phyloP scores from a whole-genome alignment of 2,113 vertebrate genomes.

The Lophura nycthemera region DNA sequence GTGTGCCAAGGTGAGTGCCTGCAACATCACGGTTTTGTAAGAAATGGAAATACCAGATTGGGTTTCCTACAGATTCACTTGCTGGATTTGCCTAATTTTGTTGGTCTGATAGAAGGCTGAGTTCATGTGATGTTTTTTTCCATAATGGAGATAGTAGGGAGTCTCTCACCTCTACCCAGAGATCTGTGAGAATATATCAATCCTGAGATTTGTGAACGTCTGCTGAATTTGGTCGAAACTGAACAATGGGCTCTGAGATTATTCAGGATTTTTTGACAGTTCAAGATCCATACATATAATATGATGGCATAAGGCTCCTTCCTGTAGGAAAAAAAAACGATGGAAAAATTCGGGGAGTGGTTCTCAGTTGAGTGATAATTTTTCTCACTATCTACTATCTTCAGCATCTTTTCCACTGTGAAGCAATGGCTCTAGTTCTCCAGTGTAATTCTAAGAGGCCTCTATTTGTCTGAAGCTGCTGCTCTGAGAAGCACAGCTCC shows the following conservation, averaged over 20 bases:
- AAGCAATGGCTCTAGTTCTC: neutral
- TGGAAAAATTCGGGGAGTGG: neutral
- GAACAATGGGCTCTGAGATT: neutral
- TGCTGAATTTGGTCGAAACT: neutral
- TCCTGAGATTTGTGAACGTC: neutral
- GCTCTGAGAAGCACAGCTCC: conserved; percentile 26
- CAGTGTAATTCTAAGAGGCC: conserved; percentile 7
- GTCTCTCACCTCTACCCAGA: neutral
- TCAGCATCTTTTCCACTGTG: neutral
- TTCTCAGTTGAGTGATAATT: neutral
- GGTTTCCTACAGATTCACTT: rapidly evolving
- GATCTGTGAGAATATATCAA: neutral
- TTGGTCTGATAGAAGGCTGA: neutral
- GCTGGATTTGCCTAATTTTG: neutral
- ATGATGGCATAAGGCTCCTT: neutral
- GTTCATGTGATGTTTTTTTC: rapidly evolving
- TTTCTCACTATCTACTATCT: neutral
- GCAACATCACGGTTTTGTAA: neutral
- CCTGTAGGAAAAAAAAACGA: neutral
- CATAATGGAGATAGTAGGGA: neutral
- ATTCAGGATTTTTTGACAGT: neutral
- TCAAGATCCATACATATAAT: rapidly evolving
- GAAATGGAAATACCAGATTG: neutral
- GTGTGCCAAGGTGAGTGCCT: conserved; percentile 94
- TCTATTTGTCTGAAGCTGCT: conserved; percentile 48